Evolutionary conservation across 23 tunicate species (phyloP).

Genomic region (Ciona savignyi): DNA sequence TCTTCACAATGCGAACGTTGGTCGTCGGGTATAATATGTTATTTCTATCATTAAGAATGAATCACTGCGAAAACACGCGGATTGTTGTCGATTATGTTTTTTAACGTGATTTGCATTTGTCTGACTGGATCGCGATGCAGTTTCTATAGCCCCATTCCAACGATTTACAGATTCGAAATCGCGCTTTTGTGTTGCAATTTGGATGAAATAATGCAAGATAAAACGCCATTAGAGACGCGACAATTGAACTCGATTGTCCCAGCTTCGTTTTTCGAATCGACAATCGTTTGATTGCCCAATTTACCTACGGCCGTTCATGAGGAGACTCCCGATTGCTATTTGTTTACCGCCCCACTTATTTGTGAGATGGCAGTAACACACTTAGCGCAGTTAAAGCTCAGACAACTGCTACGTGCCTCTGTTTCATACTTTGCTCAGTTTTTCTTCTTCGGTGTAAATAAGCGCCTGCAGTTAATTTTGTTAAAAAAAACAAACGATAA

Average conservation of each 20-base stretch:
- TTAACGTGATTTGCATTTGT: too few species aligned
- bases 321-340: background rate
- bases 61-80: too few species aligned
- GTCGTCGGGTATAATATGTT: constrained; percentile 20
- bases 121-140: too few species aligned
- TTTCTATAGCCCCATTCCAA: background rate
- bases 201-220: background rate
- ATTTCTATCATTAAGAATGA: too few species aligned
- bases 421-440: too few species aligned
- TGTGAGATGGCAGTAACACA: background rate
- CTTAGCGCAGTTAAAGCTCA: too few species aligned
- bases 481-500: too few species aligned
- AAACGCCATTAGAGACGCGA: background rate
- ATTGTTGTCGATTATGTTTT: too few species aligned
- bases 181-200: background rate
- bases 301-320: background rate
- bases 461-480: too few species aligned
- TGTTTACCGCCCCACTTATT: background rate
- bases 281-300: background rate
- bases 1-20: constrained; percentile 25
- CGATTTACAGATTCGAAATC: background rate
- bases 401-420: too few species aligned
- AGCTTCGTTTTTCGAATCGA: background rate
- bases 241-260: background rate
- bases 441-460: too few species aligned